A percentile compares a stretch with the other conserved stretches of the same genome.
phyloP scores from a whole-genome alignment of 2,888 invertebrate genomes.

The Steinernema scapterisci region DNA sequence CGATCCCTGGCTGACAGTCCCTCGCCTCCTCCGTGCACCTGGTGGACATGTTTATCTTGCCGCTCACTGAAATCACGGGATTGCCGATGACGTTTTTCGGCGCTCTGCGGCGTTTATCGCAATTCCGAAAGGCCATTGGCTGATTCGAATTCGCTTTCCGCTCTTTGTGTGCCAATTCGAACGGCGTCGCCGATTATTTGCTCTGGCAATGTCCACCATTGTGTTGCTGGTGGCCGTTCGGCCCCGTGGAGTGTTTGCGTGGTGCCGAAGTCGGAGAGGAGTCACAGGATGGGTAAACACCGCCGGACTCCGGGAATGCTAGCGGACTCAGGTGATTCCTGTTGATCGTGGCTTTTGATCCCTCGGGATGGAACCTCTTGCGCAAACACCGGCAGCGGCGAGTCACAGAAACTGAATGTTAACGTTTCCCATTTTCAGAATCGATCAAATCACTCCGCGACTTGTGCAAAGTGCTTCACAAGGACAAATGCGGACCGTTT shows the following conservation, averaged over 20 bases:
- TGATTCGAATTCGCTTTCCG: slow-evolving; percentile 8
- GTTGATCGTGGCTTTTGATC: neutral
- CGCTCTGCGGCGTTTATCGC: slow-evolving; percentile 9
- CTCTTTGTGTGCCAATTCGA: slow-evolving; percentile 28
- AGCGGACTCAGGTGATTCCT: neutral
- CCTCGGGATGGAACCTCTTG: neutral
- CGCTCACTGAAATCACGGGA: neutral
- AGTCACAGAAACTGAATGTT: too few species aligned
- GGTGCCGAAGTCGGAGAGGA: slow-evolving; percentile 16
- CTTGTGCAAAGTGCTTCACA: neutral
- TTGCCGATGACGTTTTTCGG: slow-evolving; percentile 9
- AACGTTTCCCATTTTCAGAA: neutral
- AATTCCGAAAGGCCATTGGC: neutral
- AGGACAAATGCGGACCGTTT: neutral
- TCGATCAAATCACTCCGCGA: neutral
- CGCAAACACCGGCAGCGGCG: neutral
- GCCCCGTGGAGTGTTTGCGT: slow-evolving; percentile 11
- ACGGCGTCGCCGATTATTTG: slow-evolving; percentile 26
- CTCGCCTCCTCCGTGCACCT: neutral
- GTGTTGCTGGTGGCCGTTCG: slow-evolving; percentile 10
- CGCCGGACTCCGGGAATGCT: too few species aligned
- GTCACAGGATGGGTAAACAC: neutral
- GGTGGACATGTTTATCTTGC: slow-evolving; percentile 5
- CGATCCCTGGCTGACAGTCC: too few species aligned
- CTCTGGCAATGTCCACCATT: slow-evolving; percentile 17